Evolutionary conservation across 2,888 invertebrate genomes (phyloP).

Genomic region (Alloplasta piceator): DNA sequence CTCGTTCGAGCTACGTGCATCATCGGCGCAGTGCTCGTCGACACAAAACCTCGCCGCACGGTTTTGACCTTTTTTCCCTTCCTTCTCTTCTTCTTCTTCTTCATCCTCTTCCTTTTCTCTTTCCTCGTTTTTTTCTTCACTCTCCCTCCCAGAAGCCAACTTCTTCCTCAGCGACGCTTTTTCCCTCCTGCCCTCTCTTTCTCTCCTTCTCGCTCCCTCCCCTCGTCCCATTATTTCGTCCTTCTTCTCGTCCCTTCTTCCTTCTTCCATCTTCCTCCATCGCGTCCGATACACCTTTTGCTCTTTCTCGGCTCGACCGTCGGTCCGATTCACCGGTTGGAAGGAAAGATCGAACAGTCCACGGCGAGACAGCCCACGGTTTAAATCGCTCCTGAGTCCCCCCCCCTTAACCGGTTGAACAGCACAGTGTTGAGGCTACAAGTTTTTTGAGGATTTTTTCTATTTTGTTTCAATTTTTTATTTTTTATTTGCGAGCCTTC

Average conservation of each 20-base stretch:
- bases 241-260: neutral
- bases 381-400: constrained; percentile 49
- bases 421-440: no score
- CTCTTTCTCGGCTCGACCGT: constrained; percentile 32
- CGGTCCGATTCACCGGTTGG: constrained; percentile 53
- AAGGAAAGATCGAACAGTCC: constrained; percentile 59
- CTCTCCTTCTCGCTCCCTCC: constrained; percentile 38
- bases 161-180: neutral
- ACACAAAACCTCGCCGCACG: constrained; percentile 56
- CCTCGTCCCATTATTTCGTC: neutral
- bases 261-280: neutral
- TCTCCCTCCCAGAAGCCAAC: constrained; percentile 8
- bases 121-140: constrained; percentile 18
- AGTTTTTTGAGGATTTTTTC: neutral
- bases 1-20: constrained; percentile 71
- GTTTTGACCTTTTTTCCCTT: constrained; percentile 43
- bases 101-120: constrained; percentile 22
- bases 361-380: constrained; percentile 59
- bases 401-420: constrained; percentile 23
- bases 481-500: constrained; percentile 38
- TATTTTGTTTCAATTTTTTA: neutral
- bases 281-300: no score
- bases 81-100: constrained; percentile 24
- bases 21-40: constrained; percentile 64
- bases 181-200: neutral